phyloP scores from a whole-genome alignment of 2,888 invertebrate species.

The Brachyptera putata region DNA sequence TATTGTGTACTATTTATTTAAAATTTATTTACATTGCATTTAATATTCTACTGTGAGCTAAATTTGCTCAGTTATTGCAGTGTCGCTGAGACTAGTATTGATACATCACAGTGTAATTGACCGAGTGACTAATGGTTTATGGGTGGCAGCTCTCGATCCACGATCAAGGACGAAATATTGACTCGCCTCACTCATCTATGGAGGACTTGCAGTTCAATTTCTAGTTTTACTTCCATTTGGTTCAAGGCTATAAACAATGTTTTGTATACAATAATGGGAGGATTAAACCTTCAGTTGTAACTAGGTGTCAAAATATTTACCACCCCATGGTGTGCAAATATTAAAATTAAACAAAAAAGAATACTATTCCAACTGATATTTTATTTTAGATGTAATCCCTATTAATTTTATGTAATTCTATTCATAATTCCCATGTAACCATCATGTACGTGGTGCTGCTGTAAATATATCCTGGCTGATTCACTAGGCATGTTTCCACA shows the following conservation, averaged over 20 bases:
- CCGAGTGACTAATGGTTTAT: conserved; percentile 21
- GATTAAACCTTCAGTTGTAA: conserved; percentile 34
- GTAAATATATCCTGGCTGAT: too few species aligned
- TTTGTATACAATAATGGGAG: conserved; percentile 34
- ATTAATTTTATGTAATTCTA: too few species aligned
- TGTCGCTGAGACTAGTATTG: conserved; percentile 27
- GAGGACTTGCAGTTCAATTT: neutral
- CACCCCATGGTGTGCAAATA: conserved; percentile 35
- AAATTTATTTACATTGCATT: conserved; percentile 32
- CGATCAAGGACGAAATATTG: neutral
- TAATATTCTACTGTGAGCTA: conserved; percentile 23
- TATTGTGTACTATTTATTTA: conserved; percentile 33
- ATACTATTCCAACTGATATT: too few species aligned
- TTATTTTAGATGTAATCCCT: too few species aligned
- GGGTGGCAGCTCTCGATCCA: conserved; percentile 24
- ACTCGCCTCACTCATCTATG: neutral
- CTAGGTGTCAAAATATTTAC: conserved; percentile 35
- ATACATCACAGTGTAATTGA: conserved; percentile 25
- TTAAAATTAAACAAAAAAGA: conserved; percentile 35
- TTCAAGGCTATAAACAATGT: conserved; percentile 35
- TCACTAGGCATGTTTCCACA: too few species aligned
- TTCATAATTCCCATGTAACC: too few species aligned
- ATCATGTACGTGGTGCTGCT: too few species aligned
- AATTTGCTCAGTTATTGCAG: conserved; percentile 14
- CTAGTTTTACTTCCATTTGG: conserved; percentile 30